Percentiles rank a stretch among this genome's conserved stretches.
Evolutionary conservation across 2,888 invertebrate genomes (phyloP).

Genomic region (Zhuqinia jingwanae): DNA sequence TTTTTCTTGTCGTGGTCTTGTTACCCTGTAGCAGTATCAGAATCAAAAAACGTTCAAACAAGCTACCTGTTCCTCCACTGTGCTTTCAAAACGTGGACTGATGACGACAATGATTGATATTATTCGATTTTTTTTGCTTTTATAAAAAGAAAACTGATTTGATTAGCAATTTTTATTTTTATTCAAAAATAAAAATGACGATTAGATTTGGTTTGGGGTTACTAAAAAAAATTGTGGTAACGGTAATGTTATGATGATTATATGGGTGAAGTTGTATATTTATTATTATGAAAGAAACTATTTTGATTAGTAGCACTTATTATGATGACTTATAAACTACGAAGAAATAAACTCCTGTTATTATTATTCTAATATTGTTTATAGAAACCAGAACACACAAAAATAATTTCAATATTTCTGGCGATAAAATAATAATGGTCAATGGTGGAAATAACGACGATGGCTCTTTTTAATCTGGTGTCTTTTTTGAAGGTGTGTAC

Average conservation of each 20-base stretch:
- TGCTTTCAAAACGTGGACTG: background rate
- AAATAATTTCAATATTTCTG: constrained; percentile 27
- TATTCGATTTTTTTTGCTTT: constrained; percentile 22
- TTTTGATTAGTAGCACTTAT: constrained; percentile 46
- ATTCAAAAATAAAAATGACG: background rate
- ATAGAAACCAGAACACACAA: constrained; percentile 13
- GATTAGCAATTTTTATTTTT: constrained; percentile 1
- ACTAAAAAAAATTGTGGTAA: background rate
- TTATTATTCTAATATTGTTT: background rate
- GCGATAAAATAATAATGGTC: constrained; percentile 44
- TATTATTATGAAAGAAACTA: background rate
- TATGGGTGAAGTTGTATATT: background rate
- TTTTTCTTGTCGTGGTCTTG: background rate
- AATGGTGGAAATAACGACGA: constrained; percentile 30
- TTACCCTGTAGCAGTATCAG: constrained; percentile 36
- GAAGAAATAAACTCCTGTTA: background rate
- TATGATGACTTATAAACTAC: too few species aligned
- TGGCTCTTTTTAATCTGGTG: constrained; percentile 49
- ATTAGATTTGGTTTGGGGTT: constrained; percentile 16
- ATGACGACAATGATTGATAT: constrained; percentile 34
- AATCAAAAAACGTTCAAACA: background rate
- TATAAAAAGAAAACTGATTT: constrained; percentile 12
- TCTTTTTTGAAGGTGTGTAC: constrained; percentile 13
- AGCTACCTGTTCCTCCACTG: constrained; percentile 9
- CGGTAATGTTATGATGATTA: background rate